Evolutionary conservation across 2,888 invertebrate genomes (phyloP).

Genomic region (Phengaris alcon): DNA sequence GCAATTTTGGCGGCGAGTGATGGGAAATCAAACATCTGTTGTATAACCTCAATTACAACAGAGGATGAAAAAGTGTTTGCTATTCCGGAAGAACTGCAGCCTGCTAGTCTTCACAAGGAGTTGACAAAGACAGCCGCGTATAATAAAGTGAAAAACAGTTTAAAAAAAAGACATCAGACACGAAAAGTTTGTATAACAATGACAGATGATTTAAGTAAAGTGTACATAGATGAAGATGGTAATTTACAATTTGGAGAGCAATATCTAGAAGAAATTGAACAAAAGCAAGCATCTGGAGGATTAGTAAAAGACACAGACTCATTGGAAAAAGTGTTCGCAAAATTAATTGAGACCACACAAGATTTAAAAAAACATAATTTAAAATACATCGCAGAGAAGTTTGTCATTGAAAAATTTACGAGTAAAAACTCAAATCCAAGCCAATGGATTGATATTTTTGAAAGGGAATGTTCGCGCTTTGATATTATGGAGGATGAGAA

Average conservation of each 20-base stretch:
- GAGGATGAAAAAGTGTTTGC: conserved; percentile 25
- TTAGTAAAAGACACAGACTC: neutral
- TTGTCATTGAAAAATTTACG: neutral
- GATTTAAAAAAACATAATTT: neutral
- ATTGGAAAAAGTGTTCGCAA: neutral
- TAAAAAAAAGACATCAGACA: conserved; percentile 31
- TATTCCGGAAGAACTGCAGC: conserved; percentile 31
- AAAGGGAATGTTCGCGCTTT: neutral
- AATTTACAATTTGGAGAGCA: neutral
- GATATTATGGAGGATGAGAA: neutral
- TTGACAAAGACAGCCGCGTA: conserved; percentile 22
- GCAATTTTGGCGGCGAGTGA: conserved; percentile 23
- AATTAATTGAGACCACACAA: no score
- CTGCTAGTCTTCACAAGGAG: conserved; percentile 28
- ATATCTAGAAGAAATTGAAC: neutral
- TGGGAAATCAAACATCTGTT: conserved; percentile 31
- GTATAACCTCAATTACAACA: conserved; percentile 32
- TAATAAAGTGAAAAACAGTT: conserved; percentile 30
- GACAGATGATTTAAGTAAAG: neutral
- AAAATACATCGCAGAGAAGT: neutral
- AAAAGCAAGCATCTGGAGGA: neutral
- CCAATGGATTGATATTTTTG: neutral
- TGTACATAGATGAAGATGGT: neutral
- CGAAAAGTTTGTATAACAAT: neutral
- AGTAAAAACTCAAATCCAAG: neutral